These are phyloP conservation scores for Boloria euphrosyne DNA, from an alignment of 2,888 invertebrate genomes.

Conservation along the genomic window DNA sequence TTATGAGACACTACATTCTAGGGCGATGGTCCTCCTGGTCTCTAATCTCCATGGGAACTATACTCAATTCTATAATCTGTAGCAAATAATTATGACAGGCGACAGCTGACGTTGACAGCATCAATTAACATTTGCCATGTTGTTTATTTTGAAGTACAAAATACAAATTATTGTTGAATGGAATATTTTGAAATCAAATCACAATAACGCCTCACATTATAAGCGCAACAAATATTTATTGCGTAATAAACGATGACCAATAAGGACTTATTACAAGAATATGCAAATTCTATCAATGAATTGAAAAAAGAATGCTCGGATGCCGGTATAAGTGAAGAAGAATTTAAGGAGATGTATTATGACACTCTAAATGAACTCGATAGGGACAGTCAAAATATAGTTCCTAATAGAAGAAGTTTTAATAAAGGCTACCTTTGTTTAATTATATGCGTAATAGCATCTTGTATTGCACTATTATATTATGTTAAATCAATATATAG, in stretches of 20 bases:
- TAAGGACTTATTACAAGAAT: constrained; percentile 54
- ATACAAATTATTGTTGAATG: too few relatives aligned
- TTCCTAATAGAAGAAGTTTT: constrained; percentile 7
- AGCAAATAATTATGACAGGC: too few relatives aligned
- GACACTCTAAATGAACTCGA: constrained; percentile 68
- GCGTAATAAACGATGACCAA: constrained; percentile 46
- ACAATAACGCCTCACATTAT: too few relatives aligned
- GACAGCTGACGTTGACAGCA: too few relatives aligned
- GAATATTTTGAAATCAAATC: too few relatives aligned
- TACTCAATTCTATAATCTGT: too few relatives aligned
- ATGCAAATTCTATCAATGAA: constrained; percentile 79
- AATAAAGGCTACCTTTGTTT: constrained; percentile 24
- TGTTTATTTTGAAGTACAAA: too few relatives aligned
- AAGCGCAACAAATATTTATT: too few relatives aligned
- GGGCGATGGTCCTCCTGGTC: too few relatives aligned
- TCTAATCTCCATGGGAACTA: too few relatives aligned
- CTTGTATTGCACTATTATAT: constrained; percentile 64
- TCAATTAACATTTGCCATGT: too few relatives aligned
- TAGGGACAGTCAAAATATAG: constrained; percentile 35
- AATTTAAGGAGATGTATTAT: constrained; percentile 83
- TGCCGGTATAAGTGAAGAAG: constrained; percentile 83
- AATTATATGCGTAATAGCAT: constrained; percentile 13
- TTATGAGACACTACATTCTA: too few relatives aligned
- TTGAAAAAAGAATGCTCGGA: constrained; percentile 82
- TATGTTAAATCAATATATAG: constrained; percentile 85